Percentiles rank a stretch among this genome's conserved stretches.
These are phyloP conservation scores for Holothuria leucospilota DNA, from an alignment of 53 echinoderm and acorn worm species.

Conservation along the genomic window DNA sequence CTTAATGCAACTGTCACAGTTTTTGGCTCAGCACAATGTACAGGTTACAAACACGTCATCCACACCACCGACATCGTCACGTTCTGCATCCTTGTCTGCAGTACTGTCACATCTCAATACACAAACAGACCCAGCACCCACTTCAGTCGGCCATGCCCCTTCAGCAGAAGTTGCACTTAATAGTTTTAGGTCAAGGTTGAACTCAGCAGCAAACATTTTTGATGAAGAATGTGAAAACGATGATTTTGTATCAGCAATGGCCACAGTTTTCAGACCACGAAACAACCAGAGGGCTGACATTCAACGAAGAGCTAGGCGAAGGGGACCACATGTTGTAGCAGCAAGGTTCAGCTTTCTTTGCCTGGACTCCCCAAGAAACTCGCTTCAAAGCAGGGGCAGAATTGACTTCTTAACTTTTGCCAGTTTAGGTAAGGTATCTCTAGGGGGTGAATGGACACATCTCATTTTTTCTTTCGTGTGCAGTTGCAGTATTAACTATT, in stretches of 20 bases:
- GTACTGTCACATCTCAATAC: too few relatives aligned
- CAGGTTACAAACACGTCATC: too few relatives aligned
- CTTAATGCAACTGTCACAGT: too few relatives aligned
- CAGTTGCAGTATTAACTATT: too few relatives aligned
- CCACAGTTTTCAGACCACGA: background rate
- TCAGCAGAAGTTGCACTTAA: background rate
- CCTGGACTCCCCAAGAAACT: background rate
- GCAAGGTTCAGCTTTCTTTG: background rate
- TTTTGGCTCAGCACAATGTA: too few relatives aligned
- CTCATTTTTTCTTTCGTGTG: too few relatives aligned
- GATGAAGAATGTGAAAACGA: background rate
- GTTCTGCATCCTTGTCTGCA: too few relatives aligned
- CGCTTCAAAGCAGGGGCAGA: background rate
- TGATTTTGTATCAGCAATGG: background rate
- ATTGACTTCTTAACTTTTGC: conserved; percentile 10
- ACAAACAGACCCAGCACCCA: background rate
- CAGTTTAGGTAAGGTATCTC: background rate
- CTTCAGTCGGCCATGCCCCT: background rate
- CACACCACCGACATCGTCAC: too few relatives aligned
- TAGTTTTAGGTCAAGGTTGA: too few relatives aligned
- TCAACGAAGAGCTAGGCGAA: background rate
- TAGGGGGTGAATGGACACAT: too few relatives aligned
- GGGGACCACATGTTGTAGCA: background rate
- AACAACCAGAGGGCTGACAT: background rate
- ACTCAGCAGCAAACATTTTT: background rate